These are phyloP conservation scores for Drosophila bipectinata DNA, from an alignment of 1,140 invertebrate genomes.

Conservation along the genomic window DNA sequence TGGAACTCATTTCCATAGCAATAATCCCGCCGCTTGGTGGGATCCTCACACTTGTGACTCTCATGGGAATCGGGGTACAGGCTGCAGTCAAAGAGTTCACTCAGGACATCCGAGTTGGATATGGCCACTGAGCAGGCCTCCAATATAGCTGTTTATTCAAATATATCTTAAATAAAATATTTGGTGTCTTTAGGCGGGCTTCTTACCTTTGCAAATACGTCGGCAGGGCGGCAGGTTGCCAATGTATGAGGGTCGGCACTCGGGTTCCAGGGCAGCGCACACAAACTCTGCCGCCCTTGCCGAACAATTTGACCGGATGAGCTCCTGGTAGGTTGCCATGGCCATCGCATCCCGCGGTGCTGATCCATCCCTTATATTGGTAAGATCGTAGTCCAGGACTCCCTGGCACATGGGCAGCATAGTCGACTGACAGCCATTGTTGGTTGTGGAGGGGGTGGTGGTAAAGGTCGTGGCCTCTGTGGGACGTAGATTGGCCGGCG, in stretches of 20 bases:
- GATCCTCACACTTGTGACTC: conserved; percentile 83
- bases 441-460: conserved; percentile 69
- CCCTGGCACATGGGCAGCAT: conserved; percentile 85
- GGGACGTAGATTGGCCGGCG: conserved; percentile 40
- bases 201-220: conserved; percentile 87
- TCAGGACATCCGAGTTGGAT: conserved; percentile 84
- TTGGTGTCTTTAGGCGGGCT: not conserved
- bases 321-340: conserved; percentile 71
- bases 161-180: not conserved
- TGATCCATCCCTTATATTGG: conserved; percentile 66
- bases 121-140: conserved; percentile 87
- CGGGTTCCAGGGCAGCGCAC: conserved; percentile 88
- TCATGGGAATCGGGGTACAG: conserved; percentile 86
- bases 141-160: conserved; percentile 84
- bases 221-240: conserved; percentile 86
- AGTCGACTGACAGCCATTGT: conserved; percentile 78
- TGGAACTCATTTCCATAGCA: conserved; percentile 86
- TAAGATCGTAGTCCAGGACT: conserved; percentile 87
- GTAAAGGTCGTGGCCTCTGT: conserved; percentile 76
- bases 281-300: conserved; percentile 86
- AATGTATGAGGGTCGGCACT: conserved; percentile 86
- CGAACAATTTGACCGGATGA: conserved; percentile 87
- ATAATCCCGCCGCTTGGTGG: conserved; percentile 80
- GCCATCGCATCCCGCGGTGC: conserved; percentile 50
- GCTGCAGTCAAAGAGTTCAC: conserved; percentile 86